Percentiles rank a stretch among this genome's conserved stretches.
Evolutionary conservation across 2,888 invertebrate species (phyloP).

Genomic region (Gisinianus flammeolus): DNA sequence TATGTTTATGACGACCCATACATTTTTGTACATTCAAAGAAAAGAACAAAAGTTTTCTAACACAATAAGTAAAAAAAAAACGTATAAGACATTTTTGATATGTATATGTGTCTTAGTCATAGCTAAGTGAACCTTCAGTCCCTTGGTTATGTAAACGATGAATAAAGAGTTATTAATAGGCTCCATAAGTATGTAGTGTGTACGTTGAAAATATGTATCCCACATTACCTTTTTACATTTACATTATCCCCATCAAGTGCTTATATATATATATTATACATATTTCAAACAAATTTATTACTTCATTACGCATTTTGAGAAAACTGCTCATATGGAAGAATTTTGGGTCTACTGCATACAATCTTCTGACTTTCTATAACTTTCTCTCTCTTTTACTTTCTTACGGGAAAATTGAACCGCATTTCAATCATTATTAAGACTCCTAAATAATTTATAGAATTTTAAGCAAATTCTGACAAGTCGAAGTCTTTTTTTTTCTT

Average conservation of each 20-base stretch:
- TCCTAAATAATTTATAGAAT: no score
- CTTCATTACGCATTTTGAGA: neutral
- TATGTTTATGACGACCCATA: neutral
- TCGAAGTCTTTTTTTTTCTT: no score
- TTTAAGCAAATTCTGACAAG: no score
- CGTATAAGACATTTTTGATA: neutral
- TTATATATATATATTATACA: neutral
- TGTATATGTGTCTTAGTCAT: neutral
- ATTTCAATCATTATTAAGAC: no score
- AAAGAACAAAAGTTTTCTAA: neutral
- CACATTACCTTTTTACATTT: neutral
- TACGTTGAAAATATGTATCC: neutral
- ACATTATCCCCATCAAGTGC: neutral
- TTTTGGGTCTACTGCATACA: neutral
- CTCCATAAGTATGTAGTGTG: neutral
- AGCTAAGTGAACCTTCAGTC: neutral
- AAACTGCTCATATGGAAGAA: neutral
- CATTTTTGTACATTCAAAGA: neutral
- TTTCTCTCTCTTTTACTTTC: neutral
- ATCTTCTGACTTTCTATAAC: neutral
- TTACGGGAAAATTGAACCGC: no score
- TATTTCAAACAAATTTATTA: neutral
- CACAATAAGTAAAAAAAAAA: neutral
- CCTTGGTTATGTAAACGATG: neutral
- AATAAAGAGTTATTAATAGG: neutral